Percentiles rank a stretch among this genome's conserved stretches.
These are phyloP conservation scores for Odontesthes bonariensis DNA, from an alignment of 2,113 vertebrate species.

Conservation along the genomic window DNA sequence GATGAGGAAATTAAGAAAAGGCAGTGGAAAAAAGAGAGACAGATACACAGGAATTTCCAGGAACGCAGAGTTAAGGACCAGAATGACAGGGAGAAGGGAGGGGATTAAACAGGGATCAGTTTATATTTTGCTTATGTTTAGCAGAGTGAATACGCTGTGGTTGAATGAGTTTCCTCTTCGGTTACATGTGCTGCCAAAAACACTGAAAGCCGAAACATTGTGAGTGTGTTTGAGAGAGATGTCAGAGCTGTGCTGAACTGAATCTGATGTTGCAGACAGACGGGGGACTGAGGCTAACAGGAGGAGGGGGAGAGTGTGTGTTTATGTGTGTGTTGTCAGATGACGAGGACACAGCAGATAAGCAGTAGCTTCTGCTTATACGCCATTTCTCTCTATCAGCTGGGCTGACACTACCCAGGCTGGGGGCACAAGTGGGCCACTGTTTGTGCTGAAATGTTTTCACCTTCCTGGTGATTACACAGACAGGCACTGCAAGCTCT, in stretches of 20 bases:
- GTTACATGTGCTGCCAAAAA: constrained; percentile 54
- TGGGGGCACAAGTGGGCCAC: constrained; percentile 29
- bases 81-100: constrained; percentile 67
- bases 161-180: constrained; percentile 58
- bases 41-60: constrained; percentile 67
- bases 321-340: constrained; percentile 29
- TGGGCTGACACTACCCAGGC: constrained; percentile 40
- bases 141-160: constrained; percentile 58
- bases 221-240: constrained; percentile 35
- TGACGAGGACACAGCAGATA: constrained; percentile 61
- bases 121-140: constrained; percentile 66
- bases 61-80: constrained; percentile 59
- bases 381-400: constrained; percentile 55
- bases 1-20: constrained; percentile 52
- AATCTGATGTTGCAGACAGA: constrained; percentile 67
- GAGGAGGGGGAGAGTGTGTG: constrained; percentile 17
- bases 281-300: constrained; percentile 41
- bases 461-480: constrained; percentile 19
- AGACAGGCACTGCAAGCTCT: background rate
- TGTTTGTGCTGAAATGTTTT: constrained; percentile 32
- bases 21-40: constrained; percentile 36
- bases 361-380: constrained; percentile 51
- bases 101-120: constrained; percentile 75
- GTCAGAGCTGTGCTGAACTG: constrained; percentile 41
- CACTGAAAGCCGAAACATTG: constrained; percentile 33